These are phyloP conservation scores for Drosophila nigricruria DNA, from an alignment of 2,888 invertebrate genomes.

Conservation along the genomic window DNA sequence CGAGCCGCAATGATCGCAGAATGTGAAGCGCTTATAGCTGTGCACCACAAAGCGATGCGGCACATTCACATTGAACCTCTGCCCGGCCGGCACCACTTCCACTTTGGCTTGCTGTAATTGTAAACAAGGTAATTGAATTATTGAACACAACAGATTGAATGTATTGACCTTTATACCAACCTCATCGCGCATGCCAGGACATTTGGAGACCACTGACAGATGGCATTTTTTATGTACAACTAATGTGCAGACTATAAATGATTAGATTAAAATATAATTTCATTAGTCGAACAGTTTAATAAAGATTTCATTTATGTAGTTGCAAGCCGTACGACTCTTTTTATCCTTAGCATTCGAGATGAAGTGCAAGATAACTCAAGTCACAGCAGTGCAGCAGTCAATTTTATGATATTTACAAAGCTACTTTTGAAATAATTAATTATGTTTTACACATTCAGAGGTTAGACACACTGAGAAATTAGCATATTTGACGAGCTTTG, in stretches of 20 bases:
- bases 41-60: slow-evolving; percentile 98
- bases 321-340: slow-evolving; percentile 12
- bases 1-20: slow-evolving; percentile 99
- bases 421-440: slow-evolving; percentile 36
- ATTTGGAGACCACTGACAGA: slow-evolving; percentile 98
- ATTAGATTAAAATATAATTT: slow-evolving; percentile 46
- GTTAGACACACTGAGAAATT: slow-evolving; percentile 54
- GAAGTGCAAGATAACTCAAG: slow-evolving; percentile 30
- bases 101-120: slow-evolving; percentile 86
- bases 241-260: slow-evolving; percentile 96
- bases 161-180: slow-evolving; percentile 78
- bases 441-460: slow-evolving; percentile 47
- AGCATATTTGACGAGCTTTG: slow-evolving; percentile 24
- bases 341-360: slow-evolving; percentile 23
- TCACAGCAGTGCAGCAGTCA: slow-evolving; percentile 41
- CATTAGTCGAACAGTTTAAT: slow-evolving; percentile 39
- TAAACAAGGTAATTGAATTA: not conserved
- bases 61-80: slow-evolving; percentile 98
- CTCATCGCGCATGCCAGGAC: slow-evolving; percentile 98
- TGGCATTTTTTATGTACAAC: slow-evolving; percentile 99
- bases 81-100: slow-evolving; percentile 88
- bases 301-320: slow-evolving; percentile 2
- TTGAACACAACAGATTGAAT: not conserved
- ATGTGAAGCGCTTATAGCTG: slow-evolving; percentile 98
- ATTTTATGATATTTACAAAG: slow-evolving; percentile 47